Conservation (phyloP, 2,113 vertebrate genomes). For the Jaculus jaculus region DNA sequence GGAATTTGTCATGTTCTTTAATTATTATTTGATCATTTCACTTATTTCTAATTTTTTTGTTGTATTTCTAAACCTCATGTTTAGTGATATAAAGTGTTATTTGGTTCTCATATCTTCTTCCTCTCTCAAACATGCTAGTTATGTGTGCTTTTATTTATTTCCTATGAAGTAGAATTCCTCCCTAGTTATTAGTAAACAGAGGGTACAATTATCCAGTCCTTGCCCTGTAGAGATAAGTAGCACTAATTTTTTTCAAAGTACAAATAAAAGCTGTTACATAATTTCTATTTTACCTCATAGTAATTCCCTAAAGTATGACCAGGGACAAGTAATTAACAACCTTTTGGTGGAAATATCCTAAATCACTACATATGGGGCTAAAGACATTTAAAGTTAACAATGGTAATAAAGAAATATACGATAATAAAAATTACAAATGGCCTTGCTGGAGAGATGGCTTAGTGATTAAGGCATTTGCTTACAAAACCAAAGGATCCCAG, state of each 20-base stretch:
- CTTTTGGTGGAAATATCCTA: neutral
- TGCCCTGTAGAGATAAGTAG: slow-evolving; percentile 27
- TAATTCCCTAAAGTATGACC: slow-evolving; percentile 3
- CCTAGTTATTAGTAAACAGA: slow-evolving; percentile 45
- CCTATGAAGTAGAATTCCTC: neutral
- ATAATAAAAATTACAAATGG: neutral
- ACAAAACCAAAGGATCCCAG: too few relatives aligned
- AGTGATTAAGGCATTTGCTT: too few relatives aligned
- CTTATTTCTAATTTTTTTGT: slow-evolving; percentile 35
- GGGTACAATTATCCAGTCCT: neutral
- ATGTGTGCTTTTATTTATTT: slow-evolving; percentile 29
- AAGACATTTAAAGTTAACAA: neutral
- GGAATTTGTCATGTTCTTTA: neutral
- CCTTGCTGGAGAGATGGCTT: too few relatives aligned
- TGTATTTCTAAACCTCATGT: neutral
- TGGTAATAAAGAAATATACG: neutral
- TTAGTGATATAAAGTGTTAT: neutral
- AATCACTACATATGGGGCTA: neutral
- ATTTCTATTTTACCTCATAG: slow-evolving; percentile 36
- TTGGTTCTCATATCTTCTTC: neutral
- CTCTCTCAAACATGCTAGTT: neutral
- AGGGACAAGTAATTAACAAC: neutral
- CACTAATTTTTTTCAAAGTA: slow-evolving; percentile 30
- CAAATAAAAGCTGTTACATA: neutral
- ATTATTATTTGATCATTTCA: neutral